Percentiles rank a stretch among this genome's conserved stretches.
phyloP scores from a whole-genome alignment of 2,113 vertebrate species.

The Rhinolophus ferrumequinum region DNA sequence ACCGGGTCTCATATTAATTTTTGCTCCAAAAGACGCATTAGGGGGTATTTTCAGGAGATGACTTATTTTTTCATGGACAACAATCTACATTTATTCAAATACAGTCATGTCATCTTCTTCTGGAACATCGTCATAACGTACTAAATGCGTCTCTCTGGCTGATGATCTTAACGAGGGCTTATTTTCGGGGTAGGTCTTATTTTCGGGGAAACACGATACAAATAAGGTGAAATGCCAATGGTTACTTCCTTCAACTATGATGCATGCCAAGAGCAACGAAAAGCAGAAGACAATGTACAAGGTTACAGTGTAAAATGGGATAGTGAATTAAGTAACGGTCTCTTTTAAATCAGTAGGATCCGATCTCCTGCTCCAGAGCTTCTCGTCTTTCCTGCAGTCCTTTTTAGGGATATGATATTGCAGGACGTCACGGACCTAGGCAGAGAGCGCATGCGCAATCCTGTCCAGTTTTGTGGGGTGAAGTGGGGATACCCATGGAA shows the following conservation, averaged over 20 bases:
- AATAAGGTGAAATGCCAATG: neutral
- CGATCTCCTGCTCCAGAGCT: neutral
- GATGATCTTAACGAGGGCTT: too few species aligned
- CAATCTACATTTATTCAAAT: too few species aligned
- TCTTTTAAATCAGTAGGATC: neutral
- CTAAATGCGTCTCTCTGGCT: too few species aligned
- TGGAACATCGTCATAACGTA: too few species aligned
- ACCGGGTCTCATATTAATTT: too few species aligned
- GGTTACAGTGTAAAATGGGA: neutral
- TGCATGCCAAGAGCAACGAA: neutral
- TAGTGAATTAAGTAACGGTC: neutral
- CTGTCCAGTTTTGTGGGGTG: neutral
- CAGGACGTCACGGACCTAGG: neutral
- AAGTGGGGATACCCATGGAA: neutral
- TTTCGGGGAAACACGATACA: neutral
- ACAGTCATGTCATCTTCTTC: too few species aligned
- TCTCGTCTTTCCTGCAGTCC: neutral
- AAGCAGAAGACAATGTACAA: neutral
- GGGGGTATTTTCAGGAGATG: too few species aligned
- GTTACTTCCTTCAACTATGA: neutral
- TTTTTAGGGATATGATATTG: neutral
- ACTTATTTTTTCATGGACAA: too few species aligned
- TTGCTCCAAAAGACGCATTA: too few species aligned
- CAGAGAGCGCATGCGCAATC: rapidly evolving
- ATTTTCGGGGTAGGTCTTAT: too few species aligned